Percentiles rank a stretch among this genome's conserved stretches.
Evolutionary conservation across 2,888 invertebrate species (phyloP).

Genomic region (Calliphora vomitoria): DNA sequence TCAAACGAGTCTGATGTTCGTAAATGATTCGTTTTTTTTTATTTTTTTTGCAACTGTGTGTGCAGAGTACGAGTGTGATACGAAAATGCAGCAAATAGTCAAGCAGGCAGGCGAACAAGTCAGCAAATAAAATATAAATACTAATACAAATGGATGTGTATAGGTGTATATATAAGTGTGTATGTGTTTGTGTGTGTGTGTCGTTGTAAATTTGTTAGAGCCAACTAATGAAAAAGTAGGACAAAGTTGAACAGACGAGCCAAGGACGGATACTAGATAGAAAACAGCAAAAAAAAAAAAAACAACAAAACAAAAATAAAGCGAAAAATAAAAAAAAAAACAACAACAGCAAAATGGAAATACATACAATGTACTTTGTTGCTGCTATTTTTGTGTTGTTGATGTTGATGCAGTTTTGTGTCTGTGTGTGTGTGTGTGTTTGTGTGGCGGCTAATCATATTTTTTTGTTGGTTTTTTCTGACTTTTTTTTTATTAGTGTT

Average conservation of each 20-base stretch:
- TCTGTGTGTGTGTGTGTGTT: conserved; percentile 46
- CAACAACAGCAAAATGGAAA: conserved; percentile 59
- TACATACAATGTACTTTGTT: conserved; percentile 74
- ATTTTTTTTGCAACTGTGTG: conserved; percentile 45
- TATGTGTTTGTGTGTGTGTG: conserved; percentile 63
- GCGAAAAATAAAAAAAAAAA: conserved; percentile 53
- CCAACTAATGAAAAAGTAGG: conserved; percentile 84
- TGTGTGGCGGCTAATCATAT: conserved; percentile 67
- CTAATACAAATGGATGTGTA: conserved; percentile 30
- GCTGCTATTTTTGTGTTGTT: conserved; percentile 74
- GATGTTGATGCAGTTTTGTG: conserved; percentile 63
- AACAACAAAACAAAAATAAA: conserved; percentile 61
- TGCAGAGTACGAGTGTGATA: conserved; percentile 75
- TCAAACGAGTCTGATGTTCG: conserved; percentile 58
- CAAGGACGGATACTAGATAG: conserved; percentile 85
- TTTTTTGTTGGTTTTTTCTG: conserved; percentile 36
- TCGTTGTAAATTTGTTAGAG: conserved; percentile 77
- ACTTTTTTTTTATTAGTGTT: not conserved
- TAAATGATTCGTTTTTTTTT: conserved; percentile 53
- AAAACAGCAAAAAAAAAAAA: conserved; percentile 76
- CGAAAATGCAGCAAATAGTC: conserved; percentile 47
- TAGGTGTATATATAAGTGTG: conserved; percentile 40
- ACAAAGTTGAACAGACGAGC: conserved; percentile 86
- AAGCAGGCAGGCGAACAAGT: conserved; percentile 56
- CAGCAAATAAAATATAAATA: conserved; percentile 36